A percentile compares a stretch with the other conserved stretches of the same genome.
phyloP scores from a whole-genome alignment of 1,140 invertebrate species.

The Cryptotermes secundus region DNA sequence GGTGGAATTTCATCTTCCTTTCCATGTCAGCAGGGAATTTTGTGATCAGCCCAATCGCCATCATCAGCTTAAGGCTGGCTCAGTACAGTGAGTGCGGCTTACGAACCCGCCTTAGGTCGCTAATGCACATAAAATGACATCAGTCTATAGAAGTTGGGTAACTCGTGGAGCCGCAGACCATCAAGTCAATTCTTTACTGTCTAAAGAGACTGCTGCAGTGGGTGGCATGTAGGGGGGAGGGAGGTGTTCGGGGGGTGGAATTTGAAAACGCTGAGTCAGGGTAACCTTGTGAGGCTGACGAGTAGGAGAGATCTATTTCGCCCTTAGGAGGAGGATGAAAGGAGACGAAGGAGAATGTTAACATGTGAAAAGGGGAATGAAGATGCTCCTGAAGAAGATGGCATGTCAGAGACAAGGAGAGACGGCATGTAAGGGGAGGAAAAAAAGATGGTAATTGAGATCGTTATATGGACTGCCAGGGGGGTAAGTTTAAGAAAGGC shows the following conservation, averaged over 20 bases:
- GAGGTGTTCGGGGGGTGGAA: neutral
- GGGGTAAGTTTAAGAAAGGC: no score
- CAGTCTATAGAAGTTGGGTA: neutral
- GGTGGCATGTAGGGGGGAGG: neutral
- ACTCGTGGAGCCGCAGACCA: neutral
- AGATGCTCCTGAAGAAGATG: slow-evolving; percentile 1
- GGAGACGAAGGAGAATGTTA: slow-evolving; percentile 5
- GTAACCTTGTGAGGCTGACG: neutral
- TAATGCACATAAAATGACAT: neutral
- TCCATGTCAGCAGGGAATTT: no score
- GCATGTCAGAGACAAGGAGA: neutral
- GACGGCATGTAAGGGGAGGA: neutral
- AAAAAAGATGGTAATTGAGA: slow-evolving; percentile 10
- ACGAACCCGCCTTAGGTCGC: neutral
- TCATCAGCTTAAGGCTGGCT: no score
- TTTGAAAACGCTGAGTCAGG: slow-evolving; percentile 7
- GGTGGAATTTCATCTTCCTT: no score
- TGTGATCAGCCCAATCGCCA: no score
- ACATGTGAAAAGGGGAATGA: neutral
- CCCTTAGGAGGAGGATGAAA: neutral
- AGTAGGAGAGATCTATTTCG: neutral
- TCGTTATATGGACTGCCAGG: neutral
- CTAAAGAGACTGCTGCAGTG: neutral
- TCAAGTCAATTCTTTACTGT: slow-evolving; percentile 13
- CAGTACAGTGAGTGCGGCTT: no score